Evolutionary conservation across 64 coral and sea anemone genomes (phyloP).

Genomic region (Pocillopora verrucosa): DNA sequence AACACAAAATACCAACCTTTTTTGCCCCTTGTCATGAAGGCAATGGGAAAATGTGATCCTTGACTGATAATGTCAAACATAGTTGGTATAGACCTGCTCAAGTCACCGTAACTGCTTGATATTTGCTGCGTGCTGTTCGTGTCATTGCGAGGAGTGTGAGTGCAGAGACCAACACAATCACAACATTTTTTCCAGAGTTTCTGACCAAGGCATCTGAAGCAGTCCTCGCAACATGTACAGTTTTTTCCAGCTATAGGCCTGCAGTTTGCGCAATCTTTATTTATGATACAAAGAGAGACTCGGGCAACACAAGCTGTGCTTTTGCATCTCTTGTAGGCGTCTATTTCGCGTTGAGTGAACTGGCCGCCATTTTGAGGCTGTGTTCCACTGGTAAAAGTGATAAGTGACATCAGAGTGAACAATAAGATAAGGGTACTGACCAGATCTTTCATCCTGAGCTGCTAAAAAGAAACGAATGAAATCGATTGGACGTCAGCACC

Average conservation of each 20-base stretch:
- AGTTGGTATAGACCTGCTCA: constrained; percentile 40
- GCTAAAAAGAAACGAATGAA: background rate
- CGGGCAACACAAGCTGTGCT: constrained; percentile 34
- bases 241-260: constrained; percentile 1
- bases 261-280: constrained; percentile 35
- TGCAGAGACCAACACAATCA: constrained; percentile 48
- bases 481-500: background rate
- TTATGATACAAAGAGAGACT: constrained; percentile 49
- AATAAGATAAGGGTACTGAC: background rate
- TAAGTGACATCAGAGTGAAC: background rate
- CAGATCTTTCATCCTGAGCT: constrained; percentile 4
- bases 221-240: constrained; percentile 49
- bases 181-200: constrained; percentile 47
- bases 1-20: too few species aligned
- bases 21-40: constrained; percentile 14
- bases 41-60: background rate
- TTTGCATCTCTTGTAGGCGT: constrained; percentile 25
- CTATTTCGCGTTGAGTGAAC: background rate
- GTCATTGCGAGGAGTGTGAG: background rate
- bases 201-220: constrained; percentile 44
- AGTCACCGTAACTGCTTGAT: constrained; percentile 32
- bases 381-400: background rate
- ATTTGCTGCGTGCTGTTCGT: background rate
- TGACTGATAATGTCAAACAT: constrained; percentile 44
- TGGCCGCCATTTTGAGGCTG: background rate